Conservation (phyloP, 1,140 invertebrate genomes). For the Drosophila lowei region DNA sequence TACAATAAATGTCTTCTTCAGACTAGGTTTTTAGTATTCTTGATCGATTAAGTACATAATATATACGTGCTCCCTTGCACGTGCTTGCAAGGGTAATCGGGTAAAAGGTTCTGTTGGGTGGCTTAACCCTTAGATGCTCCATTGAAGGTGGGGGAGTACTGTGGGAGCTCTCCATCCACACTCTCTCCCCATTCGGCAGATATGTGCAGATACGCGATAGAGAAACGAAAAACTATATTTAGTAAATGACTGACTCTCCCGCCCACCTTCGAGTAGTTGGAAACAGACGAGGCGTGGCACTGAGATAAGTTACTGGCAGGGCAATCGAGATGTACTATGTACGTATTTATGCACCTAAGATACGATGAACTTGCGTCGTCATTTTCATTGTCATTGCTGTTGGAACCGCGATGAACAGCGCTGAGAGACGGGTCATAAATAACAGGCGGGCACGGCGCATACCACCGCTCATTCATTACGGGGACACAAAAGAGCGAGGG, state of each 20-base stretch:
- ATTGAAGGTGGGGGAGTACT: no score
- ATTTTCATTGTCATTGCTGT: no score
- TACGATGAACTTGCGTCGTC: conserved; percentile 21
- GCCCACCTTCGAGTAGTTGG: background rate
- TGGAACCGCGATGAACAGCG: no score
- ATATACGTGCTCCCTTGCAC: no score
- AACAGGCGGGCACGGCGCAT: conserved; percentile 9
- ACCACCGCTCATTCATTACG: conserved; percentile 24
- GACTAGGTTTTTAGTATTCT: no score
- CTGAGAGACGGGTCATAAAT: conserved; percentile 35
- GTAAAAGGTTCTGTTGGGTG: no score
- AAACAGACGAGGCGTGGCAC: conserved; percentile 39
- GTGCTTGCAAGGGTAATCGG: no score
- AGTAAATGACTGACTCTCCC: conserved; percentile 50
- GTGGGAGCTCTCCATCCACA: no score
- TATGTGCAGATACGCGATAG: conserved; percentile 6
- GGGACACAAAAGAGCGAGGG: conserved; percentile 25
- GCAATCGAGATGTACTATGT: conserved; percentile 19
- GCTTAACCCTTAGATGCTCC: no score
- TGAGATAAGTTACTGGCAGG: conserved; percentile 41
- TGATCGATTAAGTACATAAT: no score
- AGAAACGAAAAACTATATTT: conserved; percentile 62
- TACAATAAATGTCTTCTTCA: no score
- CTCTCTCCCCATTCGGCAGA: conserved; percentile 1
- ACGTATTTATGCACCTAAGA: background rate